Conservation (phyloP, 2,888 invertebrate species). For the Amorpha juglandis region DNA sequence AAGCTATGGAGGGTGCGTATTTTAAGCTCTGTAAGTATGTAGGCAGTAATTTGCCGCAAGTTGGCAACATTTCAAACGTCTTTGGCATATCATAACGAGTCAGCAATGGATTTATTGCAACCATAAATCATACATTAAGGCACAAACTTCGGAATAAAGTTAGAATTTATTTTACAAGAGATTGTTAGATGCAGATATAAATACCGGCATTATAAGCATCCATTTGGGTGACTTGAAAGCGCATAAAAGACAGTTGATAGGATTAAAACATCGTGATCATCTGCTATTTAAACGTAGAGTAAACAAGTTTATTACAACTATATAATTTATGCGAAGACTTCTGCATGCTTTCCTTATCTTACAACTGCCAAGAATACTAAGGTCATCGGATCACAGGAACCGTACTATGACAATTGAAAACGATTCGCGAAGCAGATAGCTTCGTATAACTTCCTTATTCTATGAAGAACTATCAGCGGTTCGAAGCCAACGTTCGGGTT, state of each 20-base stretch:
- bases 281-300: not conserved
- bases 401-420: constrained; percentile 18
- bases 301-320: constrained; percentile 2
- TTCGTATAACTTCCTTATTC: constrained; percentile 21
- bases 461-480: constrained; percentile 13
- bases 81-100: constrained; percentile 68
- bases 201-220: constrained; percentile 16
- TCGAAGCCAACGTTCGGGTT: constrained; percentile 35
- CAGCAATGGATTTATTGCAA: constrained; percentile 68
- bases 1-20: constrained; percentile 25
- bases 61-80: constrained; percentile 77
- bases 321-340: not conserved
- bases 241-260: not conserved
- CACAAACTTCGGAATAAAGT: constrained; percentile 55
- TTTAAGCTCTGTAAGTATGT: constrained; percentile 36
- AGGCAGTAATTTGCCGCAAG: constrained; percentile 58
- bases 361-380: constrained; percentile 17
- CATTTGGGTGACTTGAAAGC: not conserved
- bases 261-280: not conserved
- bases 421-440: constrained; percentile 19
- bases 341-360: constrained; percentile 12
- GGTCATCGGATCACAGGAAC: constrained; percentile 21
- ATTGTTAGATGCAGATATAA: constrained; percentile 15
- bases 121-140: constrained; percentile 70
- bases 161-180: constrained; percentile 31